A percentile compares a stretch with the other conserved stretches of the same genome.
Conservation (phyloP, 2,888 invertebrate genomes). For the Clivina fossor region DNA sequence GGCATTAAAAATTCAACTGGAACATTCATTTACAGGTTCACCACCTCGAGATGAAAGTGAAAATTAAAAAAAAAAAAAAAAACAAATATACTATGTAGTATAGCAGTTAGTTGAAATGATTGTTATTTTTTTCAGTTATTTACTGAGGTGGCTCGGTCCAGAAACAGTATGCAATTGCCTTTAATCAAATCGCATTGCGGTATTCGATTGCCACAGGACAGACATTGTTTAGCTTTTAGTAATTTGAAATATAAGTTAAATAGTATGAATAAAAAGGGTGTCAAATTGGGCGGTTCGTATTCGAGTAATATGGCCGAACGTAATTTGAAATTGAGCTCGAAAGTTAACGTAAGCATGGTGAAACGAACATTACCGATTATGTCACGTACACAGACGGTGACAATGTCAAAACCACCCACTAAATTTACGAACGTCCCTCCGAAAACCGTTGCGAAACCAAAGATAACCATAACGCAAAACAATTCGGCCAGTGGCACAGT, state of each 20-base stretch:
- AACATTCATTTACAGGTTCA: conserved; percentile 87
- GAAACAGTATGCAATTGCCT: conserved; percentile 86
- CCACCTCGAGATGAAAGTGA: conserved; percentile 80
- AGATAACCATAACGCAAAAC: conserved; percentile 51
- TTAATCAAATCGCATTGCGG: conserved; percentile 94
- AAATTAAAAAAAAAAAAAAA: too few species aligned
- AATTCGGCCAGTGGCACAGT: too few species aligned
- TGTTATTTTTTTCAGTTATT: conserved; percentile 57
- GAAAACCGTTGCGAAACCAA: conserved; percentile 51
- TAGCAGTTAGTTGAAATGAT: not conserved
- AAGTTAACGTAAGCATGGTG: conserved; percentile 58
- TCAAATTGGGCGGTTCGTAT: too few species aligned
- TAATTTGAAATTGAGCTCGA: too few species aligned
- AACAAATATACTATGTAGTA: too few species aligned
- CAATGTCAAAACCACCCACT: conserved; percentile 75
- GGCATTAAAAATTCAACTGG: conserved; percentile 85
- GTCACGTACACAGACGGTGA: conserved; percentile 65
- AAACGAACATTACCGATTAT: conserved; percentile 61
- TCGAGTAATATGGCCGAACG: too few species aligned
- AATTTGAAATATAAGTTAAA: conserved; percentile 73
- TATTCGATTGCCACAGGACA: conserved; percentile 89
- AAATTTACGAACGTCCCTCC: conserved; percentile 63
- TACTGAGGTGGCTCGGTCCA: conserved; percentile 81
- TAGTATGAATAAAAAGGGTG: too few species aligned
- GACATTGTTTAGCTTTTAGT: conserved; percentile 83